These are phyloP conservation scores for Cryptoprocta ferox DNA, from an alignment of 2,797 vertebrate species.

Conservation along the genomic window DNA sequence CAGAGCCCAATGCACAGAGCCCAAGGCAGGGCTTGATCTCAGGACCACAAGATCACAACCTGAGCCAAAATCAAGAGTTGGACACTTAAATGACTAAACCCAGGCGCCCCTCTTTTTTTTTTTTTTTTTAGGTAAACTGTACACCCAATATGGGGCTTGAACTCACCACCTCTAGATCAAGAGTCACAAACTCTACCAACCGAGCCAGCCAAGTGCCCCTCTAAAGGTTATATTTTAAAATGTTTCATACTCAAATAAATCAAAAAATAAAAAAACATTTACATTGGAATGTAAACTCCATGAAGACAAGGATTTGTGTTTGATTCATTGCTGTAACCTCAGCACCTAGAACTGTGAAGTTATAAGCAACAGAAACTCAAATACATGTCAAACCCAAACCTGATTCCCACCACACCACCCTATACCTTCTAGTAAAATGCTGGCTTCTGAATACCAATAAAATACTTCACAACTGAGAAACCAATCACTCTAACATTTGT, in stretches of 20 bases:
- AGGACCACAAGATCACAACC: no score
- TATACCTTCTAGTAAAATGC: slow-evolving; percentile 20
- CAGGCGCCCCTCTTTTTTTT: background rate
- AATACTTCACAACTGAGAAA: background rate
- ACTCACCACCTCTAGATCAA: background rate
- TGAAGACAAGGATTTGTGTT: background rate
- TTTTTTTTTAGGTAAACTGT: background rate
- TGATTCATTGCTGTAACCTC: background rate
- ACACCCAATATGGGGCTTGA: background rate
- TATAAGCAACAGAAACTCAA: background rate
- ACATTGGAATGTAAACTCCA: background rate
- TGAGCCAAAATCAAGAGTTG: no score
- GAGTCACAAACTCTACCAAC: background rate
- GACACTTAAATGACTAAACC: no score
- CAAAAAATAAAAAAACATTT: slow-evolving; percentile 32
- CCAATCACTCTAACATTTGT: background rate
- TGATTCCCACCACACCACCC: background rate
- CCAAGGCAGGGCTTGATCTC: no score
- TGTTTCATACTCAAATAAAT: slow-evolving; percentile 1
- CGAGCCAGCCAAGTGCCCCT: background rate
- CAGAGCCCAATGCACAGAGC: no score
- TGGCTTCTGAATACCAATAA: background rate
- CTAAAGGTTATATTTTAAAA: background rate
- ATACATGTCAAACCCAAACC: background rate
- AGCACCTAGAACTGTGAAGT: background rate